Evolutionary conservation across 2,797 vertebrate genomes (phyloP).

Genomic region (Lophius americanus): DNA sequence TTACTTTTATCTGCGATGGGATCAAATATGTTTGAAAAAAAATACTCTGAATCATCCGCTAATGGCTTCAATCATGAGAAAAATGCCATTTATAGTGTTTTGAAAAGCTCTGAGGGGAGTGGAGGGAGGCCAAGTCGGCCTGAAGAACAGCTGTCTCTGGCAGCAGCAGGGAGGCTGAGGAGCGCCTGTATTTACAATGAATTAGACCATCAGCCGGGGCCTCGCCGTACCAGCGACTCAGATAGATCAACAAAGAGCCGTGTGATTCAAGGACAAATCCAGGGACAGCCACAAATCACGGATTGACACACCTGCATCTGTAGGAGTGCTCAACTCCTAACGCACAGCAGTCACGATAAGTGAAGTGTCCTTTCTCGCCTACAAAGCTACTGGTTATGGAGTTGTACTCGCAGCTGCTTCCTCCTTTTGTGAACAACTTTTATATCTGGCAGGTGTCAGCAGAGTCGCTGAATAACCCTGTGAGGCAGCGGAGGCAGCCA

Average conservation of each 20-base stretch:
- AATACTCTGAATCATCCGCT: conserved; percentile 11
- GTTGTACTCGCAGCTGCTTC: neutral
- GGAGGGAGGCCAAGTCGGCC: conserved; percentile 51
- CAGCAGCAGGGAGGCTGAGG: conserved; percentile 61
- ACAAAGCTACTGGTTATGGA: neutral
- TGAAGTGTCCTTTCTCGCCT: conserved; percentile 5
- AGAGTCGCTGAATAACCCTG: neutral
- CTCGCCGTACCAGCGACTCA: conserved; percentile 53
- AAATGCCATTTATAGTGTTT: conserved; percentile 52
- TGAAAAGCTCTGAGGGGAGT: conserved; percentile 54
- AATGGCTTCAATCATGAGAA: conserved; percentile 32
- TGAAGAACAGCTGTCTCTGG: conserved; percentile 66
- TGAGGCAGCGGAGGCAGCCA: neutral
- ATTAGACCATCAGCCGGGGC: conserved; percentile 66
- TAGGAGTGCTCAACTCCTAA: conserved; percentile 39
- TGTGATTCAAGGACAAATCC: conserved; percentile 68
- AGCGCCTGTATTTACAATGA: conserved; percentile 67
- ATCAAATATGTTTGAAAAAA: too few species aligned
- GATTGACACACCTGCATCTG: conserved; percentile 54
- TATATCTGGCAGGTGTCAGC: neutral
- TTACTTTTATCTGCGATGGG: too few species aligned
- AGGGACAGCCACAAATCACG: conserved; percentile 60
- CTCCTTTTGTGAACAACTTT: neutral
- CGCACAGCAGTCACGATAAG: conserved; percentile 21
- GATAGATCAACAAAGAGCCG: conserved; percentile 62